Base-by-base conservation (phyloP, 1,140 invertebrate genomes). In the Leptoteleia sp. region DNA sequence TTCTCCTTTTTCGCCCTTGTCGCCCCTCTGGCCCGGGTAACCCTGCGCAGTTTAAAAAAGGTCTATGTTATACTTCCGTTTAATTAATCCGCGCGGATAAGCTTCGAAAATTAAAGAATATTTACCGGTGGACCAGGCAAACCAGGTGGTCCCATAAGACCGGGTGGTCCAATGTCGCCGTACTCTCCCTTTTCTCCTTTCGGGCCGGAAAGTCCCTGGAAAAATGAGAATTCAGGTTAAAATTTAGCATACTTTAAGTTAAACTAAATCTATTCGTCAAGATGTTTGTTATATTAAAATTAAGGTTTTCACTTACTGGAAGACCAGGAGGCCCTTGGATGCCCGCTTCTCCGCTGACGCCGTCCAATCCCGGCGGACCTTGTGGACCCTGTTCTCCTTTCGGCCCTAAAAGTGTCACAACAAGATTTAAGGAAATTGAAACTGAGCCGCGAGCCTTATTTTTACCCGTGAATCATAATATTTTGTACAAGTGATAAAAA, bases 1-100 rank as follows among this genome's bases (percentile, higher is more conserved):
- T 92, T 97, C 96, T 37, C 96, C 96, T 87, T 96, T 96, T 82
- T 97, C 96, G 27, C 96, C 96, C 86, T 97, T 97, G 73, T 96
- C 95, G 17, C 96, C 96, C 85, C 95, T 96, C 55, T 93, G 90
- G 8, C 96, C 96, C 11, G 95, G 95, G 88, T 96, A 96, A n/a
- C 96, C 96, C 82, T 96, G 92, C 70, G 48, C 38, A 57, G 42
- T 37, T 27, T 35, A 72, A 55, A 52, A 47, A 22, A 62, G 50
- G 59, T 25, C 15, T 8, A 11, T 43, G 43, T 40, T 45, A 50
- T n/a, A n/a, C 48, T 54, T 55, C 1, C 37, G 59, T 16, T 40
- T 62, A 75, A 62, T 75, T 48, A 64, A 7, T 33, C 48, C 31
- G 6, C 33, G 47, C 17, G 6, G 37, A 79, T 76, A 35, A 50